phyloP scores from a whole-genome alignment of 2,888 invertebrate species.

The Ganaspis brasiliensis region DNA sequence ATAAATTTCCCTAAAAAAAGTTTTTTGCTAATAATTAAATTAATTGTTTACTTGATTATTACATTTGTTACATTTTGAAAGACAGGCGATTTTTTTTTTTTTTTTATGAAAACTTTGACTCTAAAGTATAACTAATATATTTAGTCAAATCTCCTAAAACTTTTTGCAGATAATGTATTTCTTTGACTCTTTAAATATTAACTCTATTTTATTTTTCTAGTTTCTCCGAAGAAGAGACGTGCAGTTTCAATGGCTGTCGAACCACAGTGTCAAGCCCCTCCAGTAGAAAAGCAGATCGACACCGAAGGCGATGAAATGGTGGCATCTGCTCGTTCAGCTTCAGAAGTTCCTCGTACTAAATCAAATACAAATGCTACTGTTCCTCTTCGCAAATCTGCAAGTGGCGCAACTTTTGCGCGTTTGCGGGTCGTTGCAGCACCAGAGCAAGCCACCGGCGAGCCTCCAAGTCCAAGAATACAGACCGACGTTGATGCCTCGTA shows the following conservation, averaged over 20 bases:
- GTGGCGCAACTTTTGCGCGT: constrained; percentile 87
- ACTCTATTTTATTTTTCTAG: constrained; percentile 64
- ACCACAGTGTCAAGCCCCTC: constrained; percentile 71
- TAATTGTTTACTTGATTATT: too few species aligned
- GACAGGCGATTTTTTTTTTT: too few species aligned
- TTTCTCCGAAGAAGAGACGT: constrained; percentile 81
- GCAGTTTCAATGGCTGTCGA: constrained; percentile 81
- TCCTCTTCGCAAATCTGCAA: constrained; percentile 77
- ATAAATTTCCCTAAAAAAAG: too few species aligned
- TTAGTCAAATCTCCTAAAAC: too few species aligned
- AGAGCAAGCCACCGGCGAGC: constrained; percentile 80
- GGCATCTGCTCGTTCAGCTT: constrained; percentile 83
- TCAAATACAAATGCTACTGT: constrained; percentile 67
- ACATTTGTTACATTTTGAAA: too few species aligned
- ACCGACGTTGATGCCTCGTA: constrained; percentile 84
- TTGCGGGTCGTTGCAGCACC: constrained; percentile 85
- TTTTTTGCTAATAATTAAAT: too few species aligned
- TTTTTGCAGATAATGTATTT: too few species aligned
- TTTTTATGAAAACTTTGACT: too few species aligned
- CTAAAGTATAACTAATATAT: too few species aligned
- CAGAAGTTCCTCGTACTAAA: constrained; percentile 76
- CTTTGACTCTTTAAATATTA: too few species aligned
- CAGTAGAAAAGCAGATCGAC: constrained; percentile 74
- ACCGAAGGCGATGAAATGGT: constrained; percentile 85
- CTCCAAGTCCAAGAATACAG: constrained; percentile 83